These are phyloP conservation scores for Rhizomys pruinosus DNA, from an alignment of 2,113 vertebrate species.

Conservation along the genomic window DNA sequence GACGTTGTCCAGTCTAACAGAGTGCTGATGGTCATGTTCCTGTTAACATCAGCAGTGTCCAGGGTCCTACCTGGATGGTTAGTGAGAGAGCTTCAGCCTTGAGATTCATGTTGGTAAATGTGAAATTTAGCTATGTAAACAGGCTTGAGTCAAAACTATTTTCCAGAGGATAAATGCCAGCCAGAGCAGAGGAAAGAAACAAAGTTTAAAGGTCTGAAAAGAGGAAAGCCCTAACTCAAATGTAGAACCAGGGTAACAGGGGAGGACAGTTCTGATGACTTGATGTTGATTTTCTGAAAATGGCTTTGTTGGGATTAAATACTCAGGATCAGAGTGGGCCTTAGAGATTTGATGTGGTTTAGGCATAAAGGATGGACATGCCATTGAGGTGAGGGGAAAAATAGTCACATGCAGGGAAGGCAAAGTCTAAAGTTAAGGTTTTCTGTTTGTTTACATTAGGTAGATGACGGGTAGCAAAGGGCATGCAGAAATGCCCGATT, in stretches of 20 bases:
- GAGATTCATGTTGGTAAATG: neutral
- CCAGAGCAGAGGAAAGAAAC: neutral
- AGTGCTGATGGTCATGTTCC: neutral
- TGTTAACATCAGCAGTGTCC: neutral
- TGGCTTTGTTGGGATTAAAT: neutral
- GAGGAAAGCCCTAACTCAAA: neutral
- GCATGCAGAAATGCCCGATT: neutral
- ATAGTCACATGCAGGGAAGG: neutral
- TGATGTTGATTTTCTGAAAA: neutral
- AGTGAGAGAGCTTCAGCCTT: neutral
- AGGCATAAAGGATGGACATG: neutral
- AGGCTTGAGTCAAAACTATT: neutral
- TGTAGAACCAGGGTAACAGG: neutral
- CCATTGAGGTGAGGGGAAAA: neutral
- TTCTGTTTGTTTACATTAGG: neutral
- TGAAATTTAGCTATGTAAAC: neutral
- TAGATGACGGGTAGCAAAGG: neutral
- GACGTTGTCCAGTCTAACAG: neutral
- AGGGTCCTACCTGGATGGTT: neutral
- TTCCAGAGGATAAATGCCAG: neutral
- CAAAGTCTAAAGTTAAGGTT: neutral
- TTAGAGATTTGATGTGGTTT: neutral
- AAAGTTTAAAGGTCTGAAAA: no score
- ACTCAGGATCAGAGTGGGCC: neutral
- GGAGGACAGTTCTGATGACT: neutral